Evolutionary conservation across 2,113 vertebrate genomes (phyloP), one percentile per base, ranked within the genome.

Genomic region (Passerina amoena): DNA sequence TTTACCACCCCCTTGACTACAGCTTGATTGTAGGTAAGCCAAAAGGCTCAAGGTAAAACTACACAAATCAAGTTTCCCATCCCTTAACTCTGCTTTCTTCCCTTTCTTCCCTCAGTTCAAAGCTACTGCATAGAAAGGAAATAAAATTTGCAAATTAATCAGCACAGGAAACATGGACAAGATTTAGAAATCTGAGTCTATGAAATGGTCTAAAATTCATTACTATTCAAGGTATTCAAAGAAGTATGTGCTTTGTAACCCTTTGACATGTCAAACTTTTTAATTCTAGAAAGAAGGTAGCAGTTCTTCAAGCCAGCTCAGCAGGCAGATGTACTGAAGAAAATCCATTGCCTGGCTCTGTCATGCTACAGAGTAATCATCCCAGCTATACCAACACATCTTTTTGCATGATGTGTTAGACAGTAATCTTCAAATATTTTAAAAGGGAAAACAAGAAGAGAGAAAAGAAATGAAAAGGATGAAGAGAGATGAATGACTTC

Each of bases 61-160:
- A 91, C 23, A 92, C 88, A 92, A 96, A 92, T 54, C 84, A 82
- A 17, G 18, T 77, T 93, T 73, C 82, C 59, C 71, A 88, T 35
- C 76, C 59, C 37, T 71, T 92, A 59, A 33, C 47, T 84, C 69
- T 42, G 54, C 18, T 54, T 72, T 24, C 45, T 16, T 33, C 37
- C n/a, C 16, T 59, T 71, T 24, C 45, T 23, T 33, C 38, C 31
- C 56, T 63, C 63, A 60, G 79, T 79, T 92, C 50, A 90, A 90
- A 93, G 47, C 18, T n/a, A 42, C 27, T 53, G 35, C 27, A 35
- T 25, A 81, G 61, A 86, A 87, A 64, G 19, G 23, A 75, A 38
- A 65, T 59, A 65, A 59, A 72, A 51, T 66, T 24, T 35, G 84
- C 23, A 73, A 77, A 90, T 47, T 50, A 63, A 86, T 82, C 33